Evolutionary conservation across 1,140 invertebrate species (phyloP).

Genomic region (Eueides isabella): DNA sequence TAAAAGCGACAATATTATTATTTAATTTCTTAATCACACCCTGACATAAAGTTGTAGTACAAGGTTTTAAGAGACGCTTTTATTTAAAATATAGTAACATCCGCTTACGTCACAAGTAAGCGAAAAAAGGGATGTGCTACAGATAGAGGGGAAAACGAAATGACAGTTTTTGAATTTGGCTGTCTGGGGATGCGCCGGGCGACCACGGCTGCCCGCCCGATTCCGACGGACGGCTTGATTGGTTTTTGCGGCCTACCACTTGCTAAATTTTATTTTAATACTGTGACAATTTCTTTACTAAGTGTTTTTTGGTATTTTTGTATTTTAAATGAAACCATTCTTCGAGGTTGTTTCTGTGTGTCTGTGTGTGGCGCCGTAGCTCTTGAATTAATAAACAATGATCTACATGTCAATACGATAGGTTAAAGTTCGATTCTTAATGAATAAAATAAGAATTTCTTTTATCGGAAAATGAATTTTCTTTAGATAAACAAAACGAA

Average conservation of each 20-base stretch:
- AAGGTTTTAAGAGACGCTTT: too few relatives aligned
- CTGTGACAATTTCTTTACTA: neutral
- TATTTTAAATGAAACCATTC: neutral
- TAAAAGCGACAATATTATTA: too few relatives aligned
- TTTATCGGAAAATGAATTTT: too few relatives aligned
- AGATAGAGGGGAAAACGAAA: neutral
- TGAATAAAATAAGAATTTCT: too few relatives aligned
- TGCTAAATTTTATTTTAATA: neutral
- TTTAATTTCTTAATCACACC: too few relatives aligned
- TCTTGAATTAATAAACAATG: too few relatives aligned
- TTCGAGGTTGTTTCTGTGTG: too few relatives aligned
- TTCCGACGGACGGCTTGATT: neutral
- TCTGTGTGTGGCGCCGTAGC: too few relatives aligned
- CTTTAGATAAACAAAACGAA: too few relatives aligned
- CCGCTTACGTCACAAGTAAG: neutral
- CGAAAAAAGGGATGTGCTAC: neutral
- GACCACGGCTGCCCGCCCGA: neutral
- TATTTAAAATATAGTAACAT: neutral
- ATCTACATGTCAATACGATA: too few relatives aligned
- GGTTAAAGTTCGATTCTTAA: too few relatives aligned
- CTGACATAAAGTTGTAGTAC: too few relatives aligned
- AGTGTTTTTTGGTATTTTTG: neutral
- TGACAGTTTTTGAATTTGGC: slow-evolving; percentile 3
- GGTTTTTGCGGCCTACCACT: neutral
- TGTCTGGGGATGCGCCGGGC: neutral